These are phyloP conservation scores for Seriola quinqueradiata DNA, from an alignment of 2,113 vertebrate species.

Conservation along the genomic window DNA sequence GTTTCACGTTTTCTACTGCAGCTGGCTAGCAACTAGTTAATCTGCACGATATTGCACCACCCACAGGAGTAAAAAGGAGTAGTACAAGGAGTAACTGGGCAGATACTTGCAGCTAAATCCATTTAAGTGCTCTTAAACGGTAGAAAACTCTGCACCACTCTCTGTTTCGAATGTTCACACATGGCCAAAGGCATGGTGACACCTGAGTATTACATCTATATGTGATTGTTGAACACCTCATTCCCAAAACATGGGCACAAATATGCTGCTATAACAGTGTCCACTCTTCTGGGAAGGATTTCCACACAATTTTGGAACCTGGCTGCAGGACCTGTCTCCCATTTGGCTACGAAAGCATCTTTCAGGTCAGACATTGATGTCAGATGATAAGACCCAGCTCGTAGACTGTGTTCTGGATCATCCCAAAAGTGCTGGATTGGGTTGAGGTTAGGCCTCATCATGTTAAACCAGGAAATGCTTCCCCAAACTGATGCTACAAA, in stretches of 20 bases:
- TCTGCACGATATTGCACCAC: background rate
- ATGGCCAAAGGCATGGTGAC: background rate
- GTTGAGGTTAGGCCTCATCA: background rate
- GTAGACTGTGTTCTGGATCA: background rate
- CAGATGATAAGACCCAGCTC: background rate
- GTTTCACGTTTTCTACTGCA: background rate
- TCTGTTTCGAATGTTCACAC: background rate
- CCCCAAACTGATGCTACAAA: background rate
- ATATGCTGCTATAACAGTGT: background rate
- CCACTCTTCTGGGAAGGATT: background rate
- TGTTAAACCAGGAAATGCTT: background rate
- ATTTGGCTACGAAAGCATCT: background rate
- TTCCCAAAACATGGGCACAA: background rate
- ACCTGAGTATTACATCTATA: background rate
- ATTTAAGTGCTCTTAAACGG: no score
- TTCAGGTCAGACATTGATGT: background rate
- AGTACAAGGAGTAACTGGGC: background rate
- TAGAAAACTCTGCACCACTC: background rate
- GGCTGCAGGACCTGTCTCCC: background rate
- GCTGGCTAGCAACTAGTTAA: background rate
- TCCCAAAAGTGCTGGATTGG: background rate
- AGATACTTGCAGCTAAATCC: background rate
- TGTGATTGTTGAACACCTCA: background rate
- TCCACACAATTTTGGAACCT: background rate
- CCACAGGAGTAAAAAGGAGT: no score